Evolutionary conservation across 2,113 vertebrate genomes (phyloP), one percentile per base, ranked within the genome.

Genomic region (Cyprinodon tularosa): DNA sequence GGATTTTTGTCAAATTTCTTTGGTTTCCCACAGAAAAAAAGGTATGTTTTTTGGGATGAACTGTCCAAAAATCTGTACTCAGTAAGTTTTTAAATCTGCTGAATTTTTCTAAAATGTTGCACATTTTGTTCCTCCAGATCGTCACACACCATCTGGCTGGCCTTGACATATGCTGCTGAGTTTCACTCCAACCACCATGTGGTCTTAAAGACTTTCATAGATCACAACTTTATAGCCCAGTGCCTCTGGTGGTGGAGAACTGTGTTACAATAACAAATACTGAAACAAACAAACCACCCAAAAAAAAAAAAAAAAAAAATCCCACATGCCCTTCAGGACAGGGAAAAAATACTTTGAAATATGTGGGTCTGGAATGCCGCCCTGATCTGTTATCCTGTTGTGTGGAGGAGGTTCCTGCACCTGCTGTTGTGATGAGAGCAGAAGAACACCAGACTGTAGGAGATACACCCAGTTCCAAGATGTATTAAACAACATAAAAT

Each of bases 341-440:
- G 29, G 39, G 12, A 39, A 80, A 12, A 78, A 75, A 5, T 36
- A 3, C 37, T 38, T 65, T 6, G 11, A 66, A 53, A 13, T 4
- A 29, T 29, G 37, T 12, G 57, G 7, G 3, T 10, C 67, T 76
- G 82, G 90, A 85, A 87, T 59, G 81, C 65, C 67, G 71, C 84
- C 77, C 86, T 10, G 72, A 85, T 72, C 17, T 57, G 50, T 44
- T 44, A 45, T 44, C 86, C 84, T 63, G 66, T 70, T 77, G 70
- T 73, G 83, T 87, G 75, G 74, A 80, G 82, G 77, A 90, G 81
- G 77, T 68, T 71, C 65, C 44, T 85, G 84, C 90, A 91, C 90
- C 92, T 93, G 89, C 88, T 89, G 84, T 59, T 57, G 81, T 66
- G 47, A 68, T 47, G 22, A 71, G 68, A 63, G 20, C 17, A 79